phyloP scores from a whole-genome alignment of 2,113 vertebrate species.

The Micronycteris hirsuta region DNA sequence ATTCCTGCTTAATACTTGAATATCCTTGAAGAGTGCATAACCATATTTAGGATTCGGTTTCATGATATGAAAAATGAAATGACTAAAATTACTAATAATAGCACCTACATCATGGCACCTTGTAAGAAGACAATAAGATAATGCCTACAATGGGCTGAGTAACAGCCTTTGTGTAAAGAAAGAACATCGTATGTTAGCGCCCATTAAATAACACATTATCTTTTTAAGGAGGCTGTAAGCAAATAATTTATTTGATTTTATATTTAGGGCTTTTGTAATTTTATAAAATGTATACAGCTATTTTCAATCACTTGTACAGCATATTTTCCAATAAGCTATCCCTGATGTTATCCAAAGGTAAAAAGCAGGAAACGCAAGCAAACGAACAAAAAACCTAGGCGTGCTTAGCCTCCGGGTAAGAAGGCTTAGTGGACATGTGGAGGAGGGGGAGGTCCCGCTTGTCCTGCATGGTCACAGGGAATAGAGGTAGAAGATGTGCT shows the following conservation, averaged over 20 bases:
- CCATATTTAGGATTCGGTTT: not conserved
- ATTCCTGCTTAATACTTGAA: not conserved
- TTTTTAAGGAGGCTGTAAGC: not conserved
- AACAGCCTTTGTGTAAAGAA: not conserved
- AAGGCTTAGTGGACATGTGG: not conserved
- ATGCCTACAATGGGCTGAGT: not conserved
- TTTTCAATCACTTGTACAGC: conserved; percentile 14
- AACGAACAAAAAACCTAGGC: not conserved
- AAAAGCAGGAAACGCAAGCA: not conserved
- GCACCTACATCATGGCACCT: not conserved
- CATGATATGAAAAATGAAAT: conserved; percentile 36
- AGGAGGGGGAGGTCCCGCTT: not conserved
- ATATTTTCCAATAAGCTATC: not conserved
- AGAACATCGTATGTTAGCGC: not conserved
- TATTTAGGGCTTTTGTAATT: not conserved
- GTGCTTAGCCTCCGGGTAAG: not conserved
- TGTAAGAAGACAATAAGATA: not conserved
- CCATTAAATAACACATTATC: conserved; percentile 5
- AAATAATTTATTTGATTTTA: conserved; percentile 33
- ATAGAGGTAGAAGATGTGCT: not conserved
- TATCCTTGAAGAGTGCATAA: not conserved
- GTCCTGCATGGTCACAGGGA: not conserved
- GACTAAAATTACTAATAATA: conserved; percentile 25
- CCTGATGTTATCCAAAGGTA: not conserved
- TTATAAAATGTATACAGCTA: not conserved